Evolutionary conservation across 2,888 invertebrate genomes (phyloP), one percentile per base, ranked within the genome.

Genomic region (Geophilus truncorum): DNA sequence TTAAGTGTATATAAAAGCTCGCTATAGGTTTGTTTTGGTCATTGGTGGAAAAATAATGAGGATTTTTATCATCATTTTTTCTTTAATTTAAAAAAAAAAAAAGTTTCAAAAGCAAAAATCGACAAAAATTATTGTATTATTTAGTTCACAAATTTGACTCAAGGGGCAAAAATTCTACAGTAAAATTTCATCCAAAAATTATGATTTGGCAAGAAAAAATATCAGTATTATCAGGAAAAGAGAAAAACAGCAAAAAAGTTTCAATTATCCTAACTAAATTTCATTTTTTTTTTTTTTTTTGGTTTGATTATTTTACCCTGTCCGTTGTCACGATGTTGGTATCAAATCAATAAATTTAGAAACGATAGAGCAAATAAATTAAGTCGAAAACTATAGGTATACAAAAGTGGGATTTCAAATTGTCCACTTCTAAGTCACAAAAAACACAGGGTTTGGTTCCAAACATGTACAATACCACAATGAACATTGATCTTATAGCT

Each of bases 401-500:
- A n/a, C 28, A 70, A 70, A 70, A 10, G 4, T 25, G 70, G 23
- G 70, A n/a, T n/a, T 10, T 10, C 25, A 28, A 28, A 1, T 28
- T 70, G 10, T 62, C 57, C 57, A 62, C 23, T 70, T 70, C 70
- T 70, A 70, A 51, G 70, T 70, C 25, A 70, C 70, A 28, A 70
- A n/a, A 70, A 70, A 70, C 70, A 70, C 70, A 23, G 70, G 70
- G 70, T 70, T 45, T 28, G 23, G 28, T 70, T 25, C 28, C 70
- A 70, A 70, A 70, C 70, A 70, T 70, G 70, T 70, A 70, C 70
- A 70, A 70, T 25, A 70, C 70, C 70, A 70, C 70, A 70, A 70
- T 28, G 12, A 70, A 70, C 70, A 70, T 70, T 70, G 70, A 70
- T 23, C 70, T 70, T 25, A 70, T 15, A 40, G 57, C 57, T 57